Evolutionary conservation across 2,888 invertebrate species (phyloP).

Genomic region (Agrenia bidenticulata): DNA sequence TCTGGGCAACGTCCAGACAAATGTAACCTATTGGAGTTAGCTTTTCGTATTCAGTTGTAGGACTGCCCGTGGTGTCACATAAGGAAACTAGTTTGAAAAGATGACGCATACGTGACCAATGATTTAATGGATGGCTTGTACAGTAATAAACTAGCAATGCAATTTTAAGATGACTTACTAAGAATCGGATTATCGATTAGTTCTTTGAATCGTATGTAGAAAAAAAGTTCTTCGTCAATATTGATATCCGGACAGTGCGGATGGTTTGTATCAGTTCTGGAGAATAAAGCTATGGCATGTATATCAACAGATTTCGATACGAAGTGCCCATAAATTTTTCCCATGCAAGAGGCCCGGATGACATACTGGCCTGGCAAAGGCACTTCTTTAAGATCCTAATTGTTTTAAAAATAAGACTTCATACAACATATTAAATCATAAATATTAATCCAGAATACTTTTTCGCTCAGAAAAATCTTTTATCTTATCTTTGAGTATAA

Average conservation of each 20-base stretch:
- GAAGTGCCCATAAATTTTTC: constrained; percentile 30
- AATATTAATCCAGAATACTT: too few species aligned
- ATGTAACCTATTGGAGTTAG: constrained; percentile 22
- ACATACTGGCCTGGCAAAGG: constrained; percentile 28
- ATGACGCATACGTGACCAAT: too few species aligned
- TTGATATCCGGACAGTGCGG: constrained; percentile 23
- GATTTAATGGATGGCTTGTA: too few species aligned
- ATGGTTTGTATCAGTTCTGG: neutral
- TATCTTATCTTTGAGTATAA: neutral
- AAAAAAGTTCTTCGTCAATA: constrained; percentile 23
- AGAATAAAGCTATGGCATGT: constrained; percentile 10
- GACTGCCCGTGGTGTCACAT: constrained; percentile 6
- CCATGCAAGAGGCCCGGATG: constrained; percentile 25
- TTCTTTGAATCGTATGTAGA: constrained; percentile 23
- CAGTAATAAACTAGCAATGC: too few species aligned
- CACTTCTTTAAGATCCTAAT: constrained; percentile 19
- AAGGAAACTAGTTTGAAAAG: constrained; percentile 22
- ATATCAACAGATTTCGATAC: constrained; percentile 19
- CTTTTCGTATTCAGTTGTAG: neutral
- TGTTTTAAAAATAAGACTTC: too few species aligned
- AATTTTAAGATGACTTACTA: too few species aligned
- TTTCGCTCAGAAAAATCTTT: neutral
- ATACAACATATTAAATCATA: too few species aligned
- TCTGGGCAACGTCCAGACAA: constrained; percentile 25
- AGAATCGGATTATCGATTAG: constrained; percentile 31